phyloP scores from a whole-genome alignment of 2,888 invertebrate species.

The Pachliopta kotzebuea region DNA sequence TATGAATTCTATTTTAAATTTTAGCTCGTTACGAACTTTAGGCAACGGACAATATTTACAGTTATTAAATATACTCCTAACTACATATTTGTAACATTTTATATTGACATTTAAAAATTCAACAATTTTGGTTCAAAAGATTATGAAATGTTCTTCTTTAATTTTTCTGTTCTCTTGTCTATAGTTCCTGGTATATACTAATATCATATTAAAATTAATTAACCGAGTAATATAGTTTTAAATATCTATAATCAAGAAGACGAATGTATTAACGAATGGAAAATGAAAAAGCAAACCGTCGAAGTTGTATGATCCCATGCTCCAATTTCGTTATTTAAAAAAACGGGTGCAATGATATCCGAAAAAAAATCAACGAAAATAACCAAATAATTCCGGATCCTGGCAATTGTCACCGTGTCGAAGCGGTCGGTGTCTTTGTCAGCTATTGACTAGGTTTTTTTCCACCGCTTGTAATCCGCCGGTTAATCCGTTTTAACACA shows the following conservation, averaged over 20 bases:
- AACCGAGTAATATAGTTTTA: no score
- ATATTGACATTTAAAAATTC: no score
- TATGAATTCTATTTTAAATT: slow-evolving; percentile 46
- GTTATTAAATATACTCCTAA: not conserved
- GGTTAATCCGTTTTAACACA: slow-evolving; percentile 77
- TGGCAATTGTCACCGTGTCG: slow-evolving; percentile 74
- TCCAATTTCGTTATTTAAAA: slow-evolving; percentile 39
- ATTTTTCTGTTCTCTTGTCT: no score
- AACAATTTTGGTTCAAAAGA: no score
- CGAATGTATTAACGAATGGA: slow-evolving; percentile 2
- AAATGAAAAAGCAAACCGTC: slow-evolving; percentile 5
- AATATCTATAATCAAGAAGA: not conserved
- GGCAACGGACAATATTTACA: slow-evolving; percentile 6
- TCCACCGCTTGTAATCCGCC: slow-evolving; percentile 66
- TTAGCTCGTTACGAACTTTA: slow-evolving; percentile 32
- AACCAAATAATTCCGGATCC: slow-evolving; percentile 68
- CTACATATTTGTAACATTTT: not conserved
- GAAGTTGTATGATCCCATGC: slow-evolving; percentile 36
- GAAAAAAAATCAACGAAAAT: slow-evolving; percentile 50
- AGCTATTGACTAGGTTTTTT: slow-evolving; percentile 50
- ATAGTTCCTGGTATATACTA: no score
- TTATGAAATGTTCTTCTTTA: no score
- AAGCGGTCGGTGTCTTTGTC: slow-evolving; percentile 72
- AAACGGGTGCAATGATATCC: slow-evolving; percentile 49
- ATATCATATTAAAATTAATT: no score